Evolutionary conservation across 2,888 invertebrate genomes (phyloP).

Genomic region (Choreutis nemorana): DNA sequence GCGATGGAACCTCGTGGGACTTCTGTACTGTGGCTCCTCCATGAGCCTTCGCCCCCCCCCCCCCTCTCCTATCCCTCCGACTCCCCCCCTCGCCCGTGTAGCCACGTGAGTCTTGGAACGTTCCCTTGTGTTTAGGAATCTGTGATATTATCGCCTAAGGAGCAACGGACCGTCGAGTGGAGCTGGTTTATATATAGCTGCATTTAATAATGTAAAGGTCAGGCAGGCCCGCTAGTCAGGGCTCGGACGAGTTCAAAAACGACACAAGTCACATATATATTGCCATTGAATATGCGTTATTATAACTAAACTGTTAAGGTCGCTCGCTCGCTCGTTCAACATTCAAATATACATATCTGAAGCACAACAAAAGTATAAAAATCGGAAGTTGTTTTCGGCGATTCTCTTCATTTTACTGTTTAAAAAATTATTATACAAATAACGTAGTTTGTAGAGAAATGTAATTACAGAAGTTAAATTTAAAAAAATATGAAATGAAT

Average conservation of each 20-base stretch:
- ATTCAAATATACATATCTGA: constrained; percentile 35
- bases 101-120: constrained; percentile 17
- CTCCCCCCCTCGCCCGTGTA: constrained; percentile 7
- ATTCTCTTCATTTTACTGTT: too few relatives aligned
- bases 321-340: too few relatives aligned
- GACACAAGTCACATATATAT: too few relatives aligned
- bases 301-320: too few relatives aligned
- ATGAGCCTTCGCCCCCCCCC: constrained; percentile 7
- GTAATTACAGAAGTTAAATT: constrained; percentile 17
- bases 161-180: constrained; percentile 18
- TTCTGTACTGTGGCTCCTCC: neutral
- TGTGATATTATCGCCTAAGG: constrained; percentile 62
- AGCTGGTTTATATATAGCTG: neutral
- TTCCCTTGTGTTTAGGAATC: constrained; percentile 41
- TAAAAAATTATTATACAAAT: too few relatives aligned
- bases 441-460: constrained; percentile 21
- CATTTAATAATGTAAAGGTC: neutral
- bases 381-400: too few relatives aligned
- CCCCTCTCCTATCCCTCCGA: constrained; percentile 4
- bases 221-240: neutral
- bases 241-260: constrained; percentile 2
- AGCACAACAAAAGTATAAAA: constrained; percentile 20
- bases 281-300: too few relatives aligned
- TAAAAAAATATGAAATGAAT: constrained; percentile 27
- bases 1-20: neutral